Conservation (phyloP, 1,140 invertebrate genomes). For the Mercenaria mercenaria region DNA sequence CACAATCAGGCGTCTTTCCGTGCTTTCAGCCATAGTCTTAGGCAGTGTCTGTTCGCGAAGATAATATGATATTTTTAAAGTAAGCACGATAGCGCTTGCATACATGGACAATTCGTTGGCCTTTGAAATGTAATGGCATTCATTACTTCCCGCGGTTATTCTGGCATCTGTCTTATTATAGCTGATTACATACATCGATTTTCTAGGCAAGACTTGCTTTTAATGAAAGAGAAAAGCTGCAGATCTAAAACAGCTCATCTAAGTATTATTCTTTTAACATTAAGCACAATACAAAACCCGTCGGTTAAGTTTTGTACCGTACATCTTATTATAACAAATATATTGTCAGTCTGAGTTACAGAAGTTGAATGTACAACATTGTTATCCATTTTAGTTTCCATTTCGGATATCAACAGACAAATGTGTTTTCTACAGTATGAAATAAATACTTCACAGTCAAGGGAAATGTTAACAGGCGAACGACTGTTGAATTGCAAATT, state of each 20-base stretch:
- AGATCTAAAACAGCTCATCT: not conserved
- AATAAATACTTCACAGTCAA: too few species aligned
- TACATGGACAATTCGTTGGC: not conserved
- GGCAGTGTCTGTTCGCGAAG: not conserved
- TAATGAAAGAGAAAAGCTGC: not conserved
- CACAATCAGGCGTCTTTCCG: not conserved
- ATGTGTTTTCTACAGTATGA: too few species aligned
- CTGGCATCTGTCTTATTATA: constrained; percentile 6
- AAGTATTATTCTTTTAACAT: too few species aligned
- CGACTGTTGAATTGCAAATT: too few species aligned
- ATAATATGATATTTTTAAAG: not conserved
- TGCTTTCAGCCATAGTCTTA: not conserved
- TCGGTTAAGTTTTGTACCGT: too few species aligned
- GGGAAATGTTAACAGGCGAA: too few species aligned
- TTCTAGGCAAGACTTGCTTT: not conserved
- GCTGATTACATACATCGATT: constrained; percentile 11
- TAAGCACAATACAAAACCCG: too few species aligned
- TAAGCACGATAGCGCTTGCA: not conserved
- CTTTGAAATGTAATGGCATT: constrained; percentile 21
- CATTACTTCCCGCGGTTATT: not conserved
- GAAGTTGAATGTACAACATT: too few species aligned
- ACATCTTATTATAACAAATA: too few species aligned
- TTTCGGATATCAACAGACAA: too few species aligned
- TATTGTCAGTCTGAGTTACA: too few species aligned
- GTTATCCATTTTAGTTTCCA: too few species aligned